A percentile compares a stretch with the other conserved stretches of the same genome.
These are phyloP conservation scores for Aleiodes alternator DNA, from an alignment of 2,888 invertebrate genomes.

Conservation along the genomic window DNA sequence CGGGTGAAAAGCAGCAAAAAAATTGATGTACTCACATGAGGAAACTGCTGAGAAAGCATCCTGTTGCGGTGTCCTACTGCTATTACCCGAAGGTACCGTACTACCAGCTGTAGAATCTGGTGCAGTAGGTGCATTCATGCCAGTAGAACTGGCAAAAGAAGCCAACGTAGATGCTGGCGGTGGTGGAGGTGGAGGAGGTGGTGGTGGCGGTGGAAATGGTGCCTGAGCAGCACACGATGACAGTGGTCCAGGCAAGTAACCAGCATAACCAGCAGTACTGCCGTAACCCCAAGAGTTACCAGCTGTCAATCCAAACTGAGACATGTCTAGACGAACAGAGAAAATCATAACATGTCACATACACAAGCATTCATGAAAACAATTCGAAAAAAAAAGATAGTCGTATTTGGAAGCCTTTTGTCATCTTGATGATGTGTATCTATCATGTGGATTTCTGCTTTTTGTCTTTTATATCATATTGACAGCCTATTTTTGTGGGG, in stretches of 20 bases:
- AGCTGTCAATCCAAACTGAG: constrained; percentile 89
- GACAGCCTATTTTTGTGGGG: constrained; percentile 33
- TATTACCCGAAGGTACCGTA: constrained; percentile 64
- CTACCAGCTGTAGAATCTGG: constrained; percentile 73
- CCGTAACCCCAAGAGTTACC: constrained; percentile 94
- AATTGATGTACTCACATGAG: constrained; percentile 61
- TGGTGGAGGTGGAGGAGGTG: constrained; percentile 64
- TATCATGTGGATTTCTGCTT: constrained; percentile 16
- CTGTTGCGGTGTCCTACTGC: constrained; percentile 68
- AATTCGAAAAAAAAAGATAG: not conserved
- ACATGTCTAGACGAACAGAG: constrained; percentile 82
- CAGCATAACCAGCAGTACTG: constrained; percentile 90
- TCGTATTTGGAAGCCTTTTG: constrained; percentile 1
- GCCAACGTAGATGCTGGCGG: constrained; percentile 62
- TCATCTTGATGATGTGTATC: constrained; percentile 30
- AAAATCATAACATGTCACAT: constrained; percentile 42
- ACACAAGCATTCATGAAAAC: constrained; percentile 32
- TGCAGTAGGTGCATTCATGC: constrained; percentile 69
- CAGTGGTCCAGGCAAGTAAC: constrained; percentile 84
- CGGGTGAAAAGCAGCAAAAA: no score
- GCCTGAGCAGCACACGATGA: constrained; percentile 85
- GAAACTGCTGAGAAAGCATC: constrained; percentile 72
- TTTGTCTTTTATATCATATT: constrained; percentile 25
- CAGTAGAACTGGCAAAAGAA: constrained; percentile 69
- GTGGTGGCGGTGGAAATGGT: constrained; percentile 72